These are phyloP conservation scores for Sebastes dallii DNA, from an alignment of 2,797 vertebrate genomes.

Conservation along the genomic window DNA sequence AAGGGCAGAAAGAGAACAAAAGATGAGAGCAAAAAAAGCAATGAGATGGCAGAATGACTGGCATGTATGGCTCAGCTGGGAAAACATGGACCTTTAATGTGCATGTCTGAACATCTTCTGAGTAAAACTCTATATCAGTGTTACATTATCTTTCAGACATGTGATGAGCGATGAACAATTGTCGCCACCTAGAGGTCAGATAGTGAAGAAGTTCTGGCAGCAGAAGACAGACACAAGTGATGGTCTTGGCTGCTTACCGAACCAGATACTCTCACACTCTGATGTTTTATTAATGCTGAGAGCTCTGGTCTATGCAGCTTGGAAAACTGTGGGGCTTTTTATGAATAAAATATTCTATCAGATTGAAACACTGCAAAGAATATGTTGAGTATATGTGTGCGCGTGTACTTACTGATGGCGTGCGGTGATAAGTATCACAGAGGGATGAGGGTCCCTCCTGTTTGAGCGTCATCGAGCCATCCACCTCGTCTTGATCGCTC, in stretches of 20 bases:
- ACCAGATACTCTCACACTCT: slow-evolving; percentile 55
- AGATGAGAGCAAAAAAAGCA: slow-evolving; percentile 67
- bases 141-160: background rate
- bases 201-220: slow-evolving; percentile 32
- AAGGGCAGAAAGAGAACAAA: slow-evolving; percentile 50
- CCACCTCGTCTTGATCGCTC: slow-evolving; percentile 90
- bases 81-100: background rate
- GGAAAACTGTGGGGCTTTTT: slow-evolving; percentile 61
- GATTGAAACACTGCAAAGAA: slow-evolving; percentile 51
- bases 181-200: slow-evolving; percentile 62
- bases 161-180: slow-evolving; percentile 11
- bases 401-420: slow-evolving; percentile 84
- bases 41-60: slow-evolving; percentile 69
- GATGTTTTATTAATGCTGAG: slow-evolving; percentile 77
- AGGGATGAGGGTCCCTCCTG: slow-evolving; percentile 86
- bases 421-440: slow-evolving; percentile 88
- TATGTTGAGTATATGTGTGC: slow-evolving; percentile 9
- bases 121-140: background rate
- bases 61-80: slow-evolving; percentile 31
- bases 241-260: slow-evolving; percentile 56
- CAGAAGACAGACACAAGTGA: slow-evolving; percentile 37
- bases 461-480: slow-evolving; percentile 89
- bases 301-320: slow-evolving; percentile 53
- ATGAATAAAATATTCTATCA: slow-evolving; percentile 68
- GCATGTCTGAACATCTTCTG: background rate